Percentiles rank a stretch among this genome's conserved stretches.
Conservation (phyloP, 2,113 vertebrate genomes). For the Sylvia atricapilla region DNA sequence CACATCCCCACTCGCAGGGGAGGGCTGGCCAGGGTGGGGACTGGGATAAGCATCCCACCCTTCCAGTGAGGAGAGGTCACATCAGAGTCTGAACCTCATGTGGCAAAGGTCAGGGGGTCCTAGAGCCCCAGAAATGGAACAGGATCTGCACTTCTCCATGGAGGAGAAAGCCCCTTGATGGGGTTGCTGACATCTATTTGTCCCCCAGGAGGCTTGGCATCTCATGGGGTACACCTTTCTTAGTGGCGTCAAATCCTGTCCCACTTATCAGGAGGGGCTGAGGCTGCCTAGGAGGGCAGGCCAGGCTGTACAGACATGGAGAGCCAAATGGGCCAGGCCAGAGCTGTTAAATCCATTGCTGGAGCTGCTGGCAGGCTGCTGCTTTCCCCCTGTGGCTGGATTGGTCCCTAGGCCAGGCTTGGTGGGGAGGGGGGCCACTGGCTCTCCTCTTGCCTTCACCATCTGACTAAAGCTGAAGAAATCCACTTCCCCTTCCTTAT, state of each 20-base stretch:
- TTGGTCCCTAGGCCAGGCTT: background rate
- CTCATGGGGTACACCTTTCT: background rate
- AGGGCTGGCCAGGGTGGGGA: background rate
- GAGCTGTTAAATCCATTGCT: conserved; percentile 41
- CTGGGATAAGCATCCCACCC: background rate
- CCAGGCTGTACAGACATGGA: background rate
- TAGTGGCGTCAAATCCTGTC: background rate
- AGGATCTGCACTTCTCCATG: background rate
- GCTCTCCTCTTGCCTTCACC: background rate
- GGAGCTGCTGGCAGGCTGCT: background rate
- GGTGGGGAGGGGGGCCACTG: background rate
- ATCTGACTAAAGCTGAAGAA: conserved; percentile 50
- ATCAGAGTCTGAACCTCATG: background rate
- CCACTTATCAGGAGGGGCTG: background rate
- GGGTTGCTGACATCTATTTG: rapidly evolving
- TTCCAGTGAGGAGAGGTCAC: background rate
- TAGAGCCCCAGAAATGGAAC: background rate
- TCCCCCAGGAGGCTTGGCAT: background rate
- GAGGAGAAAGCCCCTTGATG: background rate
- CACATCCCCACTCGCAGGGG: background rate
- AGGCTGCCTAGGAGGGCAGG: background rate
- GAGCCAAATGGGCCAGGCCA: background rate
- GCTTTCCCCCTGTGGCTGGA: background rate
- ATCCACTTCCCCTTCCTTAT: background rate
- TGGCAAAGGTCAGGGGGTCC: background rate